A percentile compares a stretch with the other conserved stretches of the same genome.
phyloP scores from a whole-genome alignment of 2,888 invertebrate genomes.

The Aphodius sticticus region DNA sequence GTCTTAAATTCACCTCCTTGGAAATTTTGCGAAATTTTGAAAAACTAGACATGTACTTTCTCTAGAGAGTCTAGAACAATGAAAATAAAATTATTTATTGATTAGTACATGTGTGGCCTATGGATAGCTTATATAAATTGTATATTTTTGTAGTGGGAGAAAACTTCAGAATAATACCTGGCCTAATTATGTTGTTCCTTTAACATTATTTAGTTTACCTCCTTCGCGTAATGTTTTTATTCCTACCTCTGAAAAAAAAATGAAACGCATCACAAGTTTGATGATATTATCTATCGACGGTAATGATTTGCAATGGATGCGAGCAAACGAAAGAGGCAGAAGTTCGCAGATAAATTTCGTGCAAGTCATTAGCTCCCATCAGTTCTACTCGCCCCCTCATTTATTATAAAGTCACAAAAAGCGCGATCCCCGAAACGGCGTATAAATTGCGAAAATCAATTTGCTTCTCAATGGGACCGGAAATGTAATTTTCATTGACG shows the following conservation, averaged over 20 bases:
- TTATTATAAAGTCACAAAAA: not conserved
- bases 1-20: too few relatives aligned
- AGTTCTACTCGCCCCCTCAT: not conserved
- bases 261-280: not conserved
- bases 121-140: too few relatives aligned
- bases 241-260: not conserved
- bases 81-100: too few relatives aligned
- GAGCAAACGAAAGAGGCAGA: constrained; percentile 4
- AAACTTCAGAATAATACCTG: too few relatives aligned
- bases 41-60: too few relatives aligned
- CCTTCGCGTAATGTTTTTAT: not conserved
- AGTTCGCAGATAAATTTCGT: not conserved
- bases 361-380: not conserved
- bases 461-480: not conserved
- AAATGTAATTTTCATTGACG: not conserved
- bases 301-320: not conserved
- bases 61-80: too few relatives aligned
- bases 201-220: too few relatives aligned
- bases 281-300: not conserved
- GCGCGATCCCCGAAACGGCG: not conserved
- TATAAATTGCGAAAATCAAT: not conserved
- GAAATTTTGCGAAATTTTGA: too few relatives aligned
- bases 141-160: too few relatives aligned
- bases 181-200: too few relatives aligned
- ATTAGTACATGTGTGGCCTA: too few relatives aligned